Percentiles rank a stretch among this genome's conserved stretches.
These are phyloP conservation scores for Dynastes tityus DNA, from an alignment of 2,888 invertebrate genomes.

Conservation along the genomic window DNA sequence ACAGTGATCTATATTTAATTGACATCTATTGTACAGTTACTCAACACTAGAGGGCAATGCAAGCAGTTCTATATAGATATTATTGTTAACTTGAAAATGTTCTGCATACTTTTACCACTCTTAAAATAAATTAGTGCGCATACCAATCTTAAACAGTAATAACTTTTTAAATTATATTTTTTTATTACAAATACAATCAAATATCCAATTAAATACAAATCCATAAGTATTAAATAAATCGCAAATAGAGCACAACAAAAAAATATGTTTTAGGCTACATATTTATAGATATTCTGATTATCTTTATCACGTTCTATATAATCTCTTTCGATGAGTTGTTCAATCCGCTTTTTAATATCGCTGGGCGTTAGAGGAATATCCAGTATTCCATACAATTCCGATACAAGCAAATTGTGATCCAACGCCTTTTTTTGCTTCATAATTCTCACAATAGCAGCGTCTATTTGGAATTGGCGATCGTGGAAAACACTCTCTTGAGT, in stretches of 20 bases:
- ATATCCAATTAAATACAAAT: too few relatives aligned
- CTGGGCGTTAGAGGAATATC: slow-evolving; percentile 98
- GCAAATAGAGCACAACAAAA: too few relatives aligned
- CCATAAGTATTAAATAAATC: too few relatives aligned
- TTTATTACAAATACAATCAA: too few relatives aligned
- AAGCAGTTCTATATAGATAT: too few relatives aligned
- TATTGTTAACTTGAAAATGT: too few relatives aligned
- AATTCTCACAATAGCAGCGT: slow-evolving; percentile 97
- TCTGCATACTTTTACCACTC: too few relatives aligned
- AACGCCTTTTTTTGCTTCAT: slow-evolving; percentile 98
- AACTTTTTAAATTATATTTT: too few relatives aligned
- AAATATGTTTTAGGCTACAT: slow-evolving; percentile 85
- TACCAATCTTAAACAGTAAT: too few relatives aligned
- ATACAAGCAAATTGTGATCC: slow-evolving; percentile 93
- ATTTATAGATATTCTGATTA: slow-evolving; percentile 94
- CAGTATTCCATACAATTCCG: slow-evolving; percentile 95
- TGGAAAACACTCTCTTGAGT: slow-evolving; percentile 98
- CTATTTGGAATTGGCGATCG: slow-evolving; percentile 98
- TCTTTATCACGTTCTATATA: slow-evolving; percentile 98
- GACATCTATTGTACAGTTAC: too few relatives aligned
- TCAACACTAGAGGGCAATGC: too few relatives aligned
- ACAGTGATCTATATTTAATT: neutral
- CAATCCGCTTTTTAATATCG: slow-evolving; percentile 98
- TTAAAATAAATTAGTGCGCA: too few relatives aligned
- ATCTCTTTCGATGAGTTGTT: slow-evolving; percentile 97